A percentile compares a stretch with the other conserved stretches of the same genome.
Evolutionary conservation across 30 jellyfish, hydroid and myxozoan species (phyloP).

Genomic region (Hydractinia echinata): DNA sequence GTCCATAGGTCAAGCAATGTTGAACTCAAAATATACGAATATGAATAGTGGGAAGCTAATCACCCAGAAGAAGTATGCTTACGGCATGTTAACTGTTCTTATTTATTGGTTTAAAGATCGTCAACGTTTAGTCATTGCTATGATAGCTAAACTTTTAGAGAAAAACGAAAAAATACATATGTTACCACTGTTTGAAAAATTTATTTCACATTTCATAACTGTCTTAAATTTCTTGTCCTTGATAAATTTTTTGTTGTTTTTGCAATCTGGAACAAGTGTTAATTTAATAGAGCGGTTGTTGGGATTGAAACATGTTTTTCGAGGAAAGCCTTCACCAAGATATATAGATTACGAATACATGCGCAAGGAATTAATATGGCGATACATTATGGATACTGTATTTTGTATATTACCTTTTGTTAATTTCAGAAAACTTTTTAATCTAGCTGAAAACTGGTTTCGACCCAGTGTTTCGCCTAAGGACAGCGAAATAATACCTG

Average conservation of each 20-base stretch:
- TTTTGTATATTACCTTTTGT: conserved; percentile 14
- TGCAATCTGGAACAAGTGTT: background rate
- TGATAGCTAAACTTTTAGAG: background rate
- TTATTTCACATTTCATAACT: background rate
- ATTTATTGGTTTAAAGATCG: conserved; percentile 8
- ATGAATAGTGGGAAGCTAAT: background rate
- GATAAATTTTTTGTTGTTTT: background rate
- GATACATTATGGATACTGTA: background rate
- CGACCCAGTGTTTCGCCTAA: background rate
- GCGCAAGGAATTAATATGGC: conserved; percentile 29
- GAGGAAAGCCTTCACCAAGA: conserved; percentile 30
- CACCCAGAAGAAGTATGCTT: background rate
- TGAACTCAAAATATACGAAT: background rate
- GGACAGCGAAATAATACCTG: background rate
- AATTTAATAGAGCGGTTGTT: conserved; percentile 14
- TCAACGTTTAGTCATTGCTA: background rate
- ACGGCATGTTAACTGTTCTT: background rate
- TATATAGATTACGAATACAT: conserved; percentile 25
- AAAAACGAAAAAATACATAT: background rate
- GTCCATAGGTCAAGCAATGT: conserved; percentile 11
- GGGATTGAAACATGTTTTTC: background rate
- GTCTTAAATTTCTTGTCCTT: background rate
- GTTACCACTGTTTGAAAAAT: background rate
- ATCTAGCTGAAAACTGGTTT: background rate
- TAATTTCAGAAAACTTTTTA: background rate